Base-by-base conservation (phyloP, 92 coral and sea anemone genomes). In the Epizoanthus ramosus region DNA sequence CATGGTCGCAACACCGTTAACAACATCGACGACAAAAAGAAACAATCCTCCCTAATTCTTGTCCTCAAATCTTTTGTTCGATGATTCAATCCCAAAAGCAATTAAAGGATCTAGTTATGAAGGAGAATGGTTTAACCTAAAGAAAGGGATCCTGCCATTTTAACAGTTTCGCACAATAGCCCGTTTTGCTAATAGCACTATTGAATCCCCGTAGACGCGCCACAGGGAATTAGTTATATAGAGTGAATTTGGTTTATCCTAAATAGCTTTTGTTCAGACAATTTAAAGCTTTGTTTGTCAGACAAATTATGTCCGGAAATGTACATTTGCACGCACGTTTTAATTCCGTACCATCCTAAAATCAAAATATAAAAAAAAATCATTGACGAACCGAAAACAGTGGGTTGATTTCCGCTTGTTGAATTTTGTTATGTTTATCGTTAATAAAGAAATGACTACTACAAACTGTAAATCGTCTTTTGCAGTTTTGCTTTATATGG, bases 101-200 rank as follows among this genome's bases (percentile, higher is more conserved):
- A 77, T 77, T 77, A 77, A 50, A 61, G 35, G 71, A 22, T 22
- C 63, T 61, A 63, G 71, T 61, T 33, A 77, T 60, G 82, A 77
- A 61, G 82, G 23, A 77, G 82, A 61, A 77, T 60, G 82, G 18
- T 61, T 77, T 90, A 90, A 86, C 60, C 75, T 75, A 80, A 91
- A 87, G 79, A 93, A 84, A 84, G 84, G 70, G 80, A 86, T 69
- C 91, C 91, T 92, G 87, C 90, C 89, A 87, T 84, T 91, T 87
- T 89, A 88, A 79, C 93, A 89, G 93, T 85, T 93, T 86, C 57
- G 37, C 85, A 88, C 92, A 90, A 93, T 93, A 79, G 85, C 69
- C 80, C 87, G 79, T 89, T 85, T 75, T 85, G 93, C 86, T 93
- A 91, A 93, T 93, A 91, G 98, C 86, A 22, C 82, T 14, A 33